Base-by-base conservation (phyloP, 1,140 invertebrate species). In the Drosophila murphyi region DNA sequence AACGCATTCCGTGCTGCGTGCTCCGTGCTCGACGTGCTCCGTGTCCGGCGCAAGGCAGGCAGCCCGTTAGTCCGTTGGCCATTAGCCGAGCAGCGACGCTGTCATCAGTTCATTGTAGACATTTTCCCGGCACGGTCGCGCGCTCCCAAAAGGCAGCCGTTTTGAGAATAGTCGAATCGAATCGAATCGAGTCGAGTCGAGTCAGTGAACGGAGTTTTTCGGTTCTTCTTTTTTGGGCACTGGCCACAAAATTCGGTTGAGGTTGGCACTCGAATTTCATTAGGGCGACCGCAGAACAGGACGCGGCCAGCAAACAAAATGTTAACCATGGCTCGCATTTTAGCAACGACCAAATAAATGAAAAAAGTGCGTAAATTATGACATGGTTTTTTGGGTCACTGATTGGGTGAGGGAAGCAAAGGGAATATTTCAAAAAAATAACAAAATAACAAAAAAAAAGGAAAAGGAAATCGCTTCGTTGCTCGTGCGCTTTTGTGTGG, bases 331-430 rank as follows among this genome's bases (percentile, higher is more conserved):
- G 64, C 79, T 70, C 69, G 80, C 83, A 67, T 78, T 69, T 68
- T 78, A 67, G 62, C 54, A 39, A 50, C 67, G 48, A 43, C 60
- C 61, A 73, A 80, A 69, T 73, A 77, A 69, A 72, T 77, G 63
- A 80, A 83, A 75, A 88, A 88, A 89, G 83, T 88, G 83, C 83
- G 85, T 88, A 89, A 88, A 89, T 88, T 88, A 88, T 88, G 83
- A 88, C 76, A 88, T 89, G 68, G 59, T 47, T n/a, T 41, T 56
- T 20, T 41, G 6, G 8, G 29, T 31, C 29, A 35, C 34, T 7
- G 52, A 29, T 7, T 10, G 34, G 5, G 4, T 12, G 41, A 54
- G 20, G 34, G n/a, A 10, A 54, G 20, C 20, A 43, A 75, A 45
- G 39, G 45, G 6, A 37, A 55, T 20, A 65, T 63, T 70, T 65